Conservation (phyloP, 2,113 vertebrate species). For the Cochlearius cochlearius region DNA sequence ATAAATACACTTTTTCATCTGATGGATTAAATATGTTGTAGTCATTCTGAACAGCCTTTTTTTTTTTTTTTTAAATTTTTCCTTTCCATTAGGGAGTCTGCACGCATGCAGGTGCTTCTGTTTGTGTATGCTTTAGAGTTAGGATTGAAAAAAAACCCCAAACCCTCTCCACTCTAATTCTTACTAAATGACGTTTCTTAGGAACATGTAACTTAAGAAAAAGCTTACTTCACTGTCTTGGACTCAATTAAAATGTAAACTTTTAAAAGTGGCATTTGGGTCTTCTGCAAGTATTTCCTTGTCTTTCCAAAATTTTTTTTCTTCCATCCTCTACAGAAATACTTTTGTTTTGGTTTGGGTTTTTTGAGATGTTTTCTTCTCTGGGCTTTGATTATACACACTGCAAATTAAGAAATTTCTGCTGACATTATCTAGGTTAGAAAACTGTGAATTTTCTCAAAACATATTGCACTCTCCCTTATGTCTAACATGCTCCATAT, state of each 20-base stretch:
- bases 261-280: neutral
- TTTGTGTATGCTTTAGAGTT: neutral
- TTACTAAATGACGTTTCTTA: neutral
- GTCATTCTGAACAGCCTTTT: neutral
- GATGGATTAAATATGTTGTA: neutral
- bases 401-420: conserved; percentile 1
- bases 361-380: neutral
- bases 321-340: neutral
- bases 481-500: neutral
- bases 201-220: neutral
- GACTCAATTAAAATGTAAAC: neutral
- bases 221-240: neutral
- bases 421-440: conserved; percentile 9
- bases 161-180: neutral
- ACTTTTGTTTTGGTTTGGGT: no score
- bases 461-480: neutral
- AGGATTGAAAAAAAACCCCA: neutral
- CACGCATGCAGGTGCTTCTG: neutral
- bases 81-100: neutral
- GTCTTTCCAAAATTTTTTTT: neutral
- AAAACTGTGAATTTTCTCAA: conserved; percentile 35
- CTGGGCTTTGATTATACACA: neutral
- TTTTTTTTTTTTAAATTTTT: neutral
- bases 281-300: neutral
- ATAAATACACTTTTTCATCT: neutral